Evolutionary conservation across 2,797 vertebrate genomes (phyloP), one percentile per base, ranked within the genome.

Genomic region (Ambastaia sidthimunki): DNA sequence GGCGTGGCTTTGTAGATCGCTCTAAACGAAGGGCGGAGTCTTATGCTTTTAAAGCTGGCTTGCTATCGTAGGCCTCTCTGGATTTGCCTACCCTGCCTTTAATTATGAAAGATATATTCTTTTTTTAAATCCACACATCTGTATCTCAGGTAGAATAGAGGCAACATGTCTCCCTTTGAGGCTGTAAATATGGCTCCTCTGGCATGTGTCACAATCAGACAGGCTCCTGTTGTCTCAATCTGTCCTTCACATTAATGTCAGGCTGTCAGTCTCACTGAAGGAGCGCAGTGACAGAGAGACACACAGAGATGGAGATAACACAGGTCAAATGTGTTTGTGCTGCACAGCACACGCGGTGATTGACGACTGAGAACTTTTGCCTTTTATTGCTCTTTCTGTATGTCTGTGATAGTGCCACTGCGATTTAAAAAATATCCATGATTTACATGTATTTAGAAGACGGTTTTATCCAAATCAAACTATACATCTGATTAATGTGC

Each of bases 201-300:
- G 37, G 34, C 68, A 34, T 81, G 63, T 60, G 74, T 79, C 77
- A 69, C 12, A 68, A 70, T 84, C 65, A 75, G 76, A 81, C 60
- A 83, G 80, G 60, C 72, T 85, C 67, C 60, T 80, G 62, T 21
- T 71, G 71, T 80, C 41, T 79, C 59, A 71, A 71, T 82, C 85
- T 78, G 85, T 82, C 78, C 74, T 74, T 86, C 74, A 78, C 70
- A 75, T 80, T 76, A 76, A 78, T 76, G 75, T 83, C 84, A 79
- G 50, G 15, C 74, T 88, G 89, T 89, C 88, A 88, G 59, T 83
- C 82, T 84, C 83, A 83, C 62, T 70, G 74, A 78, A 63, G 81
- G 81, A 41, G 28, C 82, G 1, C 59, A 66, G 48, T 54, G n/a
- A 54, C 57, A 52, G 44, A 44, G 37, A 25, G 41, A 60, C 65